Base-by-base conservation (phyloP, 2,113 vertebrate genomes). In the Thryonomys swinderianus region DNA sequence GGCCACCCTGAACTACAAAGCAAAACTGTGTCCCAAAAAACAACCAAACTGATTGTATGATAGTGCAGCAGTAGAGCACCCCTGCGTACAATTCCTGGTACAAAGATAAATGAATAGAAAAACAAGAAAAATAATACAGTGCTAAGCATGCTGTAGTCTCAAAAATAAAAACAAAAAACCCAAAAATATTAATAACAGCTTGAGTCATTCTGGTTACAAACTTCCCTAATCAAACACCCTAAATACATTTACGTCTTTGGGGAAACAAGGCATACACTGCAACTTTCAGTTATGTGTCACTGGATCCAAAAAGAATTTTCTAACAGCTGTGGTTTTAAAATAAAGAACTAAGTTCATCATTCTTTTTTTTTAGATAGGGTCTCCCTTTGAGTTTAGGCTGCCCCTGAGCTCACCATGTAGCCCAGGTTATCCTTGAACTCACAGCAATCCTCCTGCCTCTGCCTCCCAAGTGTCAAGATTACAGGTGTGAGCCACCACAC, bases 121-220 rank as follows among this genome's bases (percentile, higher is more conserved):
- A 25, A 45, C 27, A 74, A 74, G 71, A 23, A 74, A 74, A 45
- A 74, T 74, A 74, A 74, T 74, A n/a, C 48, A 85, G 14, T 55
- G 27, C 23, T 67, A 45, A 73, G 30, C n/a, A 55, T 12, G 1
- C 37, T 87, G 40, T n/a, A n/a, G n/a, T n/a, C n/a, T n/a, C n/a
- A n/a, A n/a, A n/a, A n/a, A n/a, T 51, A 51, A 51, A 51, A 51
- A 51, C 5, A 51, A 51, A 51, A 51, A 51, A 10, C 48, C 71
- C n/a, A 74, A 92, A 51, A 90, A 81, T 89, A 89, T 84, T 66
- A 90, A 23, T 48, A 89, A 80, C 48, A 67, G 9, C 53, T 81
- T 82, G 0, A 61, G 23, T 76, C 74, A 81, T 62, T 87, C 51
- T 81, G 30, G 57, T 93, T 86, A 90, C 57, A 74, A 51, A 81